These are phyloP conservation scores for Cyrtorhinus lividipennis DNA, from an alignment of 1,140 invertebrate species.

Conservation along the genomic window DNA sequence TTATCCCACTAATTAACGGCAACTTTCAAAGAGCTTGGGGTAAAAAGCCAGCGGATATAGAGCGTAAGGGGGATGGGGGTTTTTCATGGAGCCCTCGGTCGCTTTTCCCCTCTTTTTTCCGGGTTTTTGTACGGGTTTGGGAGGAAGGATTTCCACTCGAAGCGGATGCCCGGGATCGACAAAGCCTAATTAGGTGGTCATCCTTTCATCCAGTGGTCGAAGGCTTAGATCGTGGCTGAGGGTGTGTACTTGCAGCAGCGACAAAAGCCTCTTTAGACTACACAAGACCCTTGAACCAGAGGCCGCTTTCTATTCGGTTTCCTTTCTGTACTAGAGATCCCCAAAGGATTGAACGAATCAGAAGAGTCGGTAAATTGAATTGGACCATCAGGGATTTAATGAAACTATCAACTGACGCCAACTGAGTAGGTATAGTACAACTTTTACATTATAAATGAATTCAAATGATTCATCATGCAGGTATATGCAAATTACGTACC, in stretches of 20 bases:
- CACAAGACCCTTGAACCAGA: too few species aligned
- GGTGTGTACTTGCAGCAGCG: neutral
- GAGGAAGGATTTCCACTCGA: conserved; percentile 4
- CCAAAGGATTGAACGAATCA: too few species aligned
- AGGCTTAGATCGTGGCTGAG: neutral
- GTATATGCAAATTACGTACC: too few species aligned
- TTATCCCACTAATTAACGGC: conserved; percentile 7
- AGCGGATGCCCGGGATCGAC: neutral
- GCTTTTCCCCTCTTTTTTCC: neutral
- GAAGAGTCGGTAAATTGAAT: too few species aligned
- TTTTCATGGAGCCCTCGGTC: neutral
- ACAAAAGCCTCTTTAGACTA: neutral
- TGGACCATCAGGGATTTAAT: too few species aligned
- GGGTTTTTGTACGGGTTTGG: neutral
- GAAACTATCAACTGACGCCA: too few species aligned
- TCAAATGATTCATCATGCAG: too few species aligned
- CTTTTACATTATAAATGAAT: too few species aligned
- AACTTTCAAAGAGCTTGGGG: neutral
- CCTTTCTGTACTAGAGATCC: too few species aligned
- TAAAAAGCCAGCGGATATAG: neutral
- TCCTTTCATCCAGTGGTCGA: neutral
- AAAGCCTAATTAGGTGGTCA: conserved; percentile 5
- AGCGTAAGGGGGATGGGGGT: neutral
- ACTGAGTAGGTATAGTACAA: too few species aligned
- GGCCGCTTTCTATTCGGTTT: too few species aligned